A percentile compares a stretch with the other conserved stretches of the same genome.
These are phyloP conservation scores for Eupithecia pulchellata DNA, from an alignment of 2,888 invertebrate genomes.

Conservation along the genomic window DNA sequence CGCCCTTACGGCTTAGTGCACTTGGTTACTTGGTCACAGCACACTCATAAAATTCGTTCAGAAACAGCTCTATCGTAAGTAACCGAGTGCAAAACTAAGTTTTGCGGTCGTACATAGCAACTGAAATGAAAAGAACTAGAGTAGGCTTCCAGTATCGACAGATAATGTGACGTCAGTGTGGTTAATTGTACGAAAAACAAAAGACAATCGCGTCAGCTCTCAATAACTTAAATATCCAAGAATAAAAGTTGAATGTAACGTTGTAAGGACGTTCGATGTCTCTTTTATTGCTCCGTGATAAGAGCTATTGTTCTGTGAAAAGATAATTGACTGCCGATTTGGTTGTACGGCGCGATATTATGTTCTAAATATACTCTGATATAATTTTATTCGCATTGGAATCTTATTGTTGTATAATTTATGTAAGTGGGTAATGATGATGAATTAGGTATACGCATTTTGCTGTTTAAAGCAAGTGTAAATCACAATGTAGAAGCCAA, in stretches of 20 bases:
- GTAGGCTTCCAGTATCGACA: constrained; percentile 1
- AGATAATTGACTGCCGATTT: neutral
- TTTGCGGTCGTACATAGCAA: neutral
- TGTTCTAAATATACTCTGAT: constrained; percentile 1
- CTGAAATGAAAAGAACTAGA: neutral
- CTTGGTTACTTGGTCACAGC: no score
- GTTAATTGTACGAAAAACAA: neutral
- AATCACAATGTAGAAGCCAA: no score
- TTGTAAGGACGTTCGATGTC: constrained; percentile 3
- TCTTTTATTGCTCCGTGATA: constrained; percentile 16
- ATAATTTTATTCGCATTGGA: neutral
- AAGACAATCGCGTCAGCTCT: neutral
- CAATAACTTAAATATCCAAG: neutral
- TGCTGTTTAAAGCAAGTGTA: no score
- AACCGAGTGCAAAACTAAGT: neutral
- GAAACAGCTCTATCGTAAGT: neutral
- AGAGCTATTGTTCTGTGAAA: constrained; percentile 2
- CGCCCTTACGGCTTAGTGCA: no score
- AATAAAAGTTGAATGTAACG: constrained; percentile 17
- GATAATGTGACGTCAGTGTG: neutral
- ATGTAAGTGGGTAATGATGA: neutral
- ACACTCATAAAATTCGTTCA: no score
- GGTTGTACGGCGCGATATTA: neutral
- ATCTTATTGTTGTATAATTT: neutral
- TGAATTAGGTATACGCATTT: neutral